phyloP scores from a whole-genome alignment of 1,140 invertebrate genomes.

The Aricia agestis region DNA sequence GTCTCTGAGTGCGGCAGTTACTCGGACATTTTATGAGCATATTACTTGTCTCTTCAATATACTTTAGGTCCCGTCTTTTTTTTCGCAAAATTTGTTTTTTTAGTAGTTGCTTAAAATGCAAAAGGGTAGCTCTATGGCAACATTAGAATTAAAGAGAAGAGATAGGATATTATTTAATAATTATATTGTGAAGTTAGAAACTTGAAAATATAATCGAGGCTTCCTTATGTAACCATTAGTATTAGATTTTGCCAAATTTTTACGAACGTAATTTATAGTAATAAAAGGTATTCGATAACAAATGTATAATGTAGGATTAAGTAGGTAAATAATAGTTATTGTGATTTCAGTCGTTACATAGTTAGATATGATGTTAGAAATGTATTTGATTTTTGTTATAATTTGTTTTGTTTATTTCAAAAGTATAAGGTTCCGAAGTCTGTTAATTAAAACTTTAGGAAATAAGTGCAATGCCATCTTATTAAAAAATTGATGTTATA shows the following conservation, averaged over 20 bases:
- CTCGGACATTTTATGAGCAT: too few species aligned
- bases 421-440: not conserved
- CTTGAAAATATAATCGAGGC: constrained; percentile 4
- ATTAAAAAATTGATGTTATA: not conserved
- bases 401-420: constrained; percentile 2
- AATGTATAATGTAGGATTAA: not conserved
- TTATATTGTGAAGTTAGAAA: not conserved
- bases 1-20: too few species aligned
- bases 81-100: not conserved
- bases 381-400: not conserved
- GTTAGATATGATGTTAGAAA: constrained; percentile 4
- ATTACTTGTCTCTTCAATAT: too few species aligned
- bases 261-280: not conserved
- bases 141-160: not conserved
- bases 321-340: constrained; percentile 2
- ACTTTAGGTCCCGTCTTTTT: too few species aligned
- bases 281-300: not conserved
- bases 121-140: not conserved
- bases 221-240: not conserved
- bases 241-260: constrained; percentile 8
- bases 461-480: not conserved
- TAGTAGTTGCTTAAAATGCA: not conserved
- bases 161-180: not conserved
- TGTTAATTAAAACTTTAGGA: not conserved
- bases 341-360: constrained; percentile 6